Base-by-base conservation (phyloP, 2,888 invertebrate species). In the Alviniconcha strummeri region DNA sequence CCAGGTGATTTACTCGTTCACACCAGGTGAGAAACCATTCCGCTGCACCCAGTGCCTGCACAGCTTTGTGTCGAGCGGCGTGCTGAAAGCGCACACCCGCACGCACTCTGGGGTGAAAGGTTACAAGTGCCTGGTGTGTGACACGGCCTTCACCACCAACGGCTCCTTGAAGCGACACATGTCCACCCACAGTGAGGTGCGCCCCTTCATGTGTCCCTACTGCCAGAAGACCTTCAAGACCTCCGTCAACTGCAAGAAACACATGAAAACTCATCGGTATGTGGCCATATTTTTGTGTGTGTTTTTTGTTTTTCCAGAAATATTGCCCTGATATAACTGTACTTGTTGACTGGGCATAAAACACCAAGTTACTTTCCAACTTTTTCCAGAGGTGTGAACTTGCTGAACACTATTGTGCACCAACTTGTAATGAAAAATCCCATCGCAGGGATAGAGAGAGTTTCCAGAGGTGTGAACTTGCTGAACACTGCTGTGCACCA, bases 111-210 rank as follows among this genome's bases (percentile, higher is more conserved):
- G 92, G 0, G 15, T 95, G 77, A 95, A 95, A 91, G 94, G 95
- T 36, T 95, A 95, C 88, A 94, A 94, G 78, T 96, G 96, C 89
- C 94, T 95, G 77, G 94, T 96, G 56, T 96, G 96, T 91, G 95
- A 95, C 87, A 94, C 95, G 74, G 93, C 94, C 83, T 96, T 96
- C 89, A 95, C 96, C 1, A 95, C 96, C 0, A 96, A 96, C 90
- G 95, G 96, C 13, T 96, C 96, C 92, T 94, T 98, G 89, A 96
- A 96, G 90, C 95, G 97, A 79, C 98, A 98, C 93, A 94, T 96
- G 92, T 95, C 96, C 6, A 95, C 96, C 55, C 98, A 98, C 89
- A 93, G 92, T 83, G 93, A 93, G 72, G 89, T 91, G 36, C 87
- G 93, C 4, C 93, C 93, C 0, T 93, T 93, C 88, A 93, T 93